phyloP scores from a whole-genome alignment of 2,888 invertebrate species.

The Pardosa pseudoannulata region DNA sequence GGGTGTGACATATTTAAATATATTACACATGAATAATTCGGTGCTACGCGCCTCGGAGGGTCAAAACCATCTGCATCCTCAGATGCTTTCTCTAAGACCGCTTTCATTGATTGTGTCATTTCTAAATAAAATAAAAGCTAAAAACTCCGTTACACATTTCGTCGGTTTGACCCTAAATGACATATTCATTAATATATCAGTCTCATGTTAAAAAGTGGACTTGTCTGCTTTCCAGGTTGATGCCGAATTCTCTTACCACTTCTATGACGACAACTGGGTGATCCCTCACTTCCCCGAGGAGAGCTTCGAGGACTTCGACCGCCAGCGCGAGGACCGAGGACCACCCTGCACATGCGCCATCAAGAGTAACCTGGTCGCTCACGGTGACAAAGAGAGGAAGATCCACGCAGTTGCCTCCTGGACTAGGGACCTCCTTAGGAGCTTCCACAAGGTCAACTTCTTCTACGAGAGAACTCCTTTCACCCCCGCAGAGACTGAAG shows the following conservation, averaged over 20 bases:
- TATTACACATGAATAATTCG: no score
- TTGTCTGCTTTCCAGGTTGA: slow-evolving; percentile 15
- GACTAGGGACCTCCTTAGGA: slow-evolving; percentile 50
- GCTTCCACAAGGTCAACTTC: slow-evolving; percentile 69
- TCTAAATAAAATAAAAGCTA: no score
- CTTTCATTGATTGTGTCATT: no score
- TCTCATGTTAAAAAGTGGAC: no score
- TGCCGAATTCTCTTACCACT: slow-evolving; percentile 34
- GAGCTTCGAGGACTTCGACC: slow-evolving; percentile 51
- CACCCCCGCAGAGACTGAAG: slow-evolving; percentile 36
- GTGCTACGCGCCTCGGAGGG: no score
- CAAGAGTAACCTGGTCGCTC: slow-evolving; percentile 27
- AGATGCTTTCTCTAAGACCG: no score
- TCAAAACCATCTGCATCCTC: no score
- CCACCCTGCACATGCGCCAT: slow-evolving; percentile 36
- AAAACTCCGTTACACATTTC: no score
- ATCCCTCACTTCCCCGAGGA: slow-evolving; percentile 20
- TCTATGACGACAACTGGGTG: slow-evolving; percentile 11
- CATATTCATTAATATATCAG: no score
- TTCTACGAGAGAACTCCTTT: slow-evolving; percentile 72
- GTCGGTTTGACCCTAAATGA: no score
- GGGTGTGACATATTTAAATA: no score
- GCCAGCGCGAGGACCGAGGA: not conserved
- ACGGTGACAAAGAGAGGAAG: slow-evolving; percentile 63
- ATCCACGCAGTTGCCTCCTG: slow-evolving; percentile 49